These are phyloP conservation scores for Genyomyrus donnyi DNA, from an alignment of 2,113 vertebrate genomes.

Conservation along the genomic window DNA sequence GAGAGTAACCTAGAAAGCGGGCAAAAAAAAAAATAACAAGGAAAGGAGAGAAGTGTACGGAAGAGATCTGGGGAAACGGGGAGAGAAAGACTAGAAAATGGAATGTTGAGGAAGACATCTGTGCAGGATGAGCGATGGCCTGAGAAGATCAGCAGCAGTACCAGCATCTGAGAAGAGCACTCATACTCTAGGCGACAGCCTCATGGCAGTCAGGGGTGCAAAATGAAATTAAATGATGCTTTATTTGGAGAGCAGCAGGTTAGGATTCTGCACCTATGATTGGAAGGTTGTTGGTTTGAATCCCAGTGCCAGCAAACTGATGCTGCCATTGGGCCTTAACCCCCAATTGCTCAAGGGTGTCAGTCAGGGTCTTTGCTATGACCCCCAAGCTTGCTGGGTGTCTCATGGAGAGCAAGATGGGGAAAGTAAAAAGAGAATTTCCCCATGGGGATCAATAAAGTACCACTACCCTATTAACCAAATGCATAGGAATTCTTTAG, in stretches of 20 bases:
- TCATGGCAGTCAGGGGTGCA: background rate
- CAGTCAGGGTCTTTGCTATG: background rate
- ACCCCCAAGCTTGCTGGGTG: background rate
- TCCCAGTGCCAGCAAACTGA: background rate
- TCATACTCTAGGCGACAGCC: background rate
- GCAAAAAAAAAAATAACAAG: background rate
- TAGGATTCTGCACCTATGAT: background rate
- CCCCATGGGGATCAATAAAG: background rate
- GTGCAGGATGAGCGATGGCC: background rate
- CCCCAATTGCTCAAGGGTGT: background rate
- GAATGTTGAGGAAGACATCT: background rate
- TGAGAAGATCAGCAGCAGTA: background rate
- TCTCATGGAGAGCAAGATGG: background rate
- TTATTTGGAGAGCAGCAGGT: background rate
- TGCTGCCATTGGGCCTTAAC: background rate
- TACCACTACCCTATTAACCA: background rate
- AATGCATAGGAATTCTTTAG: background rate
- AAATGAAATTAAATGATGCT: background rate
- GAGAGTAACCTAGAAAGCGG: background rate
- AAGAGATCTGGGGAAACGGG: background rate
- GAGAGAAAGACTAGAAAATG: background rate
- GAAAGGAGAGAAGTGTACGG: background rate
- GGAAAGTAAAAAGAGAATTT: background rate
- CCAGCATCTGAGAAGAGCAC: background rate
- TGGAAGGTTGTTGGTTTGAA: background rate